Evolutionary conservation across 1,140 invertebrate genomes (phyloP).

Genomic region (Drosophila subpulchrella): DNA sequence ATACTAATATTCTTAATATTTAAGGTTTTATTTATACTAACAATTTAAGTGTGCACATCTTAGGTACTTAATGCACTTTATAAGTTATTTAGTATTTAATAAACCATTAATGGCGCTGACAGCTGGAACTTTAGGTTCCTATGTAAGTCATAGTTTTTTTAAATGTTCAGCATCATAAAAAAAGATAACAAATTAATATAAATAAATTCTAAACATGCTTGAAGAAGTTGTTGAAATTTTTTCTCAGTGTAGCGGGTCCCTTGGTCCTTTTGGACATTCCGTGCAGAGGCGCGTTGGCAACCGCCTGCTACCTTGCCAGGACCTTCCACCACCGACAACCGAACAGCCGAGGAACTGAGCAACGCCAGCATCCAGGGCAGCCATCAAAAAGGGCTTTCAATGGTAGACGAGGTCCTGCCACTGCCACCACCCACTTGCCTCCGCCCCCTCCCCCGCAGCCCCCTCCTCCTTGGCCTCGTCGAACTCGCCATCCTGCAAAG

Average conservation of each 20-base stretch:
- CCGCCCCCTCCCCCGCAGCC: not conserved
- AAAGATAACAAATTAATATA: no score
- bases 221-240: not conserved
- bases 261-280: slow-evolving; percentile 71
- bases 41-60: no score
- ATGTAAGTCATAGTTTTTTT: no score
- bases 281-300: slow-evolving; percentile 50
- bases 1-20: no score
- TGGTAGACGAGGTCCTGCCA: slow-evolving; percentile 61
- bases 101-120: no score
- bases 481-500: slow-evolving; percentile 11
- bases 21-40: no score
- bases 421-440: not conserved
- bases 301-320: slow-evolving; percentile 62
- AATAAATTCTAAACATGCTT: not conserved
- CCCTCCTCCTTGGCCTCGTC: slow-evolving; percentile 3
- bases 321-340: slow-evolving; percentile 21
- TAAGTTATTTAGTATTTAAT: no score
- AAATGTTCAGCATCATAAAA: no score
- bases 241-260: slow-evolving; percentile 28
- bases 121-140: no score
- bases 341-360: slow-evolving; percentile 14
- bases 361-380: slow-evolving; percentile 11
- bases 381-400: slow-evolving; percentile 80
- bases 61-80: no score